Conservation (phyloP, 2,113 vertebrate species). For the Onychostoma macrolepis region DNA sequence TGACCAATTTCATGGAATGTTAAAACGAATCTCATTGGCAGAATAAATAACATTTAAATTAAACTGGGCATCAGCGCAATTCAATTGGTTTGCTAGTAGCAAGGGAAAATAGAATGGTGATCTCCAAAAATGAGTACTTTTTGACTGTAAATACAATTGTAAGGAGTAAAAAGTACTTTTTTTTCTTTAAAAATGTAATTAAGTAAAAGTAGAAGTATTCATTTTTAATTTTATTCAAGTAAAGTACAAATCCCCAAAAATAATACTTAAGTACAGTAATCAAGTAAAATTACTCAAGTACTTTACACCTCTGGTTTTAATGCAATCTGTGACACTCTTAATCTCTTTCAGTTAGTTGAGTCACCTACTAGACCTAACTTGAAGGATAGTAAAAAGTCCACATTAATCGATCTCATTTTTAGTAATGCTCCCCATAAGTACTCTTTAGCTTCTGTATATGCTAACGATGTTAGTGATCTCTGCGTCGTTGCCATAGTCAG, state of each 20-base stretch:
- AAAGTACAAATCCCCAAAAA: background rate
- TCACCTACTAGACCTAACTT: no score
- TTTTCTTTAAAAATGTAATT: background rate
- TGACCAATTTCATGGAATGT: background rate
- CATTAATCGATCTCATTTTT: no score
- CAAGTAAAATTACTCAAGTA: no score
- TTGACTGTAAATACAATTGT: background rate
- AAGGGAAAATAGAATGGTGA: background rate
- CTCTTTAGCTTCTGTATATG: no score
- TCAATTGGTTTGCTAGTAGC: no score
- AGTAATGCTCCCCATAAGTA: no score
- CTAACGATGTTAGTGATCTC: no score
- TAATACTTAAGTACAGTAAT: background rate
- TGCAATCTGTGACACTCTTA: no score
- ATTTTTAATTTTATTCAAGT: background rate
- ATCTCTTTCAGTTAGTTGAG: no score
- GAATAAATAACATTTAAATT: constrained; percentile 14
- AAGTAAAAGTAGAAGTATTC: background rate
- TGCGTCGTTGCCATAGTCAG: no score
- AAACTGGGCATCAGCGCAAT: background rate
- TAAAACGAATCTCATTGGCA: constrained; percentile 17
- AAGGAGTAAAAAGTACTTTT: constrained; percentile 9
- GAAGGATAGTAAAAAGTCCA: no score
- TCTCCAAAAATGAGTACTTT: constrained; percentile 4
- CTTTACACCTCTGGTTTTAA: no score